Conservation (phyloP, 2,888 invertebrate species). For the Halictus ligatus region DNA sequence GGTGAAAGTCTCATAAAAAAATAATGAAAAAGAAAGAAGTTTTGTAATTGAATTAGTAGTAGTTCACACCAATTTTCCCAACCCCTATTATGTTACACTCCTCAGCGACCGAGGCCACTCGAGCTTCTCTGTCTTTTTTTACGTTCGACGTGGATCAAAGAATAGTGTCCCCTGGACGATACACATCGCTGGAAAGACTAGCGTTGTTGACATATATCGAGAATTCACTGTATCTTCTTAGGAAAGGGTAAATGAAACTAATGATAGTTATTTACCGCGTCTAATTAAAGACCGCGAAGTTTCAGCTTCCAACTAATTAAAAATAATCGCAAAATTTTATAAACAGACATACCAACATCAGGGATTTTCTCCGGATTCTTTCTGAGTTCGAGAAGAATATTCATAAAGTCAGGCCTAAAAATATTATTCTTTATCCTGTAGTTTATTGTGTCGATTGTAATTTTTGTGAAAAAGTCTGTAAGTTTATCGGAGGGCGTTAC, state of each 20-base stretch:
- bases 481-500: slow-evolving; percentile 67
- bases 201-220: no score
- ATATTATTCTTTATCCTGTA: slow-evolving; percentile 81
- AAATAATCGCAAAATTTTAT: not conserved
- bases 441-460: slow-evolving; percentile 79
- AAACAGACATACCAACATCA: slow-evolving; percentile 66
- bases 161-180: no score
- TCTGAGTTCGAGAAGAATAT: slow-evolving; percentile 81
- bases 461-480: slow-evolving; percentile 76
- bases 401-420: slow-evolving; percentile 84
- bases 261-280: no score
- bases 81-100: no score
- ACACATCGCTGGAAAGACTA: no score
- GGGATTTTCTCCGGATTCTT: slow-evolving; percentile 65
- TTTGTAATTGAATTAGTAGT: no score
- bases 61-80: no score
- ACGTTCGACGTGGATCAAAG: no score
- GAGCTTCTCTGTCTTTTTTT: no score
- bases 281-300: not conserved
- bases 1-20: no score
- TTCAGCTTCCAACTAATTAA: not conserved
- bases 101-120: no score
- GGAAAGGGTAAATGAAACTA: not conserved
- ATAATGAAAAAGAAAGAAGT: no score
- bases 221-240: not conserved